phyloP scores from a whole-genome alignment of 1,140 invertebrate species.

The Heliconius hewitsoni region DNA sequence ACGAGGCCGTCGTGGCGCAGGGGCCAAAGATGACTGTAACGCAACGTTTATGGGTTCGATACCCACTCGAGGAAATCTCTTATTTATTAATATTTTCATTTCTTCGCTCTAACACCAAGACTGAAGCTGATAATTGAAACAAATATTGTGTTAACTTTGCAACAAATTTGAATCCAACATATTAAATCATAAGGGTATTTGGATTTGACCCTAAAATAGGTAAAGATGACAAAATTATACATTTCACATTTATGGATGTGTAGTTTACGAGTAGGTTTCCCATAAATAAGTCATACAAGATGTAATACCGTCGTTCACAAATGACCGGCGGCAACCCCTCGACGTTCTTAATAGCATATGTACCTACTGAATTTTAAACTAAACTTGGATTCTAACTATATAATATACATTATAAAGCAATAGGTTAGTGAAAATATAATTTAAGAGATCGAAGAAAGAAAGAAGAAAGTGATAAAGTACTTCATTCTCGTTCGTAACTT shows the following conservation, averaged over 20 bases:
- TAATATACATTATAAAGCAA: not conserved
- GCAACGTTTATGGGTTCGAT: too few relatives aligned
- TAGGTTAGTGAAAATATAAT: too few relatives aligned
- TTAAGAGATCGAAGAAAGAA: too few relatives aligned
- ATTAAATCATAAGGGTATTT: not conserved
- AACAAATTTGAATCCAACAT: not conserved
- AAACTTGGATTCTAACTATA: not conserved
- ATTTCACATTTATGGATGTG: not conserved
- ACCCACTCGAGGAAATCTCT: too few relatives aligned
- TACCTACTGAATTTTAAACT: slow-evolving; percentile 3
- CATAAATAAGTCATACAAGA: slow-evolving; percentile 21
- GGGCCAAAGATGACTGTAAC: too few relatives aligned
- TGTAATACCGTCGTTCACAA: slow-evolving; percentile 25
- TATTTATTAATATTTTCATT: too few relatives aligned
- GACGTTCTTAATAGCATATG: slow-evolving; percentile 25
- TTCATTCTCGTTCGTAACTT: too few relatives aligned
- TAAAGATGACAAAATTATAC: slow-evolving; percentile 8
- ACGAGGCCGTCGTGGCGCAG: too few relatives aligned
- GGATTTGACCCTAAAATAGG: not conserved
- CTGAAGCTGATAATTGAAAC: too few relatives aligned
- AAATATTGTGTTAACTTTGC: too few relatives aligned
- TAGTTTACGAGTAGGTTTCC: not conserved
- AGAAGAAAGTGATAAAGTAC: too few relatives aligned
- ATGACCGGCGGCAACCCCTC: slow-evolving; percentile 29
- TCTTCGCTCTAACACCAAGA: too few relatives aligned